Evolutionary conservation across 2,888 invertebrate species (phyloP).

Genomic region (Pyralis farinalis): DNA sequence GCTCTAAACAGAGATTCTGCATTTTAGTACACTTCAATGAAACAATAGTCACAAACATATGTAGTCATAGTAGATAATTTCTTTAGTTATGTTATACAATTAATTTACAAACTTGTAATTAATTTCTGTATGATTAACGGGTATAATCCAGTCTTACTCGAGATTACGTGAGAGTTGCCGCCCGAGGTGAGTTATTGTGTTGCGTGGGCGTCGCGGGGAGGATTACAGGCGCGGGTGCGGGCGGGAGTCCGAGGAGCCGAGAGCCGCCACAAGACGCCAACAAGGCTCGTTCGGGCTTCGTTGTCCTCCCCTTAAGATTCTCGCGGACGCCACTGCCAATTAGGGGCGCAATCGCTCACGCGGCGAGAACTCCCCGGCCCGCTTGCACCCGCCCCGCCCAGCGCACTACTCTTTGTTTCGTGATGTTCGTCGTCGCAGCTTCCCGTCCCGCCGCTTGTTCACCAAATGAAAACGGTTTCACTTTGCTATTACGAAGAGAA

Average conservation of each 20-base stretch:
- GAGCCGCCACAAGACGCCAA: constrained; percentile 60
- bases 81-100: constrained; percentile 76
- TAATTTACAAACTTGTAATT: constrained; percentile 80
- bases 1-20: too few relatives aligned
- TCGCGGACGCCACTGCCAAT: constrained; percentile 81
- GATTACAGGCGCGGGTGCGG: constrained; percentile 25
- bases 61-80: too few relatives aligned
- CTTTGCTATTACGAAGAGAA: constrained; percentile 60
- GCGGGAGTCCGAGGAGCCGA: constrained; percentile 22
- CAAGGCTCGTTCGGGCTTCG: constrained; percentile 58
- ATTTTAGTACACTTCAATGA: too few relatives aligned
- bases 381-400: constrained; percentile 35
- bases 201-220: constrained; percentile 49
- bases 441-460: constrained; percentile 59
- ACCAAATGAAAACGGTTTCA: constrained; percentile 76
- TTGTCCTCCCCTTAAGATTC: constrained; percentile 80
- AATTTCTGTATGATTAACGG: constrained; percentile 79
- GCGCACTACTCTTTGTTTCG: constrained; percentile 63
- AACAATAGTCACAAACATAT: too few relatives aligned
- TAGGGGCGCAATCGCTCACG: constrained; percentile 81
- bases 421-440: constrained; percentile 48
- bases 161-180: constrained; percentile 72
- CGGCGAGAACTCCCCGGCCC: constrained; percentile 53
- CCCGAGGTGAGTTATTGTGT: constrained; percentile 73
- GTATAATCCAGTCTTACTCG: constrained; percentile 77